These are phyloP conservation scores for Hypsopygia costalis DNA, from an alignment of 2,888 invertebrate genomes.

Conservation along the genomic window DNA sequence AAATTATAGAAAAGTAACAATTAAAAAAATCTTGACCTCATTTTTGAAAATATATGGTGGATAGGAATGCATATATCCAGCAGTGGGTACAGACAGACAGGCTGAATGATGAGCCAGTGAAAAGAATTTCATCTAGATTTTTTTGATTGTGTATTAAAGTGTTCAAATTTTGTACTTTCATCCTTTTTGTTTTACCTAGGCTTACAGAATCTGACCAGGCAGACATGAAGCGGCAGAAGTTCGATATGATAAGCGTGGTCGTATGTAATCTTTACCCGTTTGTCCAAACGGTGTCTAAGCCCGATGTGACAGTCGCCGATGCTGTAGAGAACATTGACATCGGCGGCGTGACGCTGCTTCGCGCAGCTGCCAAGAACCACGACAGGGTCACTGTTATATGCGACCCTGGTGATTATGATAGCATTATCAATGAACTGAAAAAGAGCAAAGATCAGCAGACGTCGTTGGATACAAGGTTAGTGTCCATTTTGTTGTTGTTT, in stretches of 20 bases:
- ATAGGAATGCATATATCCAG: too few species aligned
- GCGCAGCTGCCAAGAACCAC: conserved; percentile 99
- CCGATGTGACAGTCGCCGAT: conserved; percentile 89
- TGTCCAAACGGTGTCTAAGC: conserved; percentile 90
- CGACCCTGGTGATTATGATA: conserved; percentile 93
- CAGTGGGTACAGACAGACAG: too few species aligned
- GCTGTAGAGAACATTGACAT: conserved; percentile 99
- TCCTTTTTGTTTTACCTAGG: conserved; percentile 70
- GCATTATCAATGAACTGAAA: conserved; percentile 87
- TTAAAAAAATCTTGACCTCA: too few species aligned
- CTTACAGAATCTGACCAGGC: conserved; percentile 87
- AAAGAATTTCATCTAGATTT: too few species aligned
- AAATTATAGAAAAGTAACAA: too few species aligned
- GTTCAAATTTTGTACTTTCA: too few species aligned
- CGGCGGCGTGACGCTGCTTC: conserved; percentile 95
- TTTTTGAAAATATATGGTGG: too few species aligned
- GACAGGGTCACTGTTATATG: conserved; percentile 95
- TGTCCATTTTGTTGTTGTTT: too few species aligned
- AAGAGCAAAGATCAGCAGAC: conserved; percentile 84
- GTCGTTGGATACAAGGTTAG: conserved; percentile 83
- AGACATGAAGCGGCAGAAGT: conserved; percentile 90
- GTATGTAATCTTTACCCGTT: conserved; percentile 99
- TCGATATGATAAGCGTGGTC: conserved; percentile 91
- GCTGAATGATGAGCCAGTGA: too few species aligned
- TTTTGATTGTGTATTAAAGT: too few species aligned